Evolutionary conservation across 2,113 vertebrate species (phyloP).

Genomic region (Chauna torquata): DNA sequence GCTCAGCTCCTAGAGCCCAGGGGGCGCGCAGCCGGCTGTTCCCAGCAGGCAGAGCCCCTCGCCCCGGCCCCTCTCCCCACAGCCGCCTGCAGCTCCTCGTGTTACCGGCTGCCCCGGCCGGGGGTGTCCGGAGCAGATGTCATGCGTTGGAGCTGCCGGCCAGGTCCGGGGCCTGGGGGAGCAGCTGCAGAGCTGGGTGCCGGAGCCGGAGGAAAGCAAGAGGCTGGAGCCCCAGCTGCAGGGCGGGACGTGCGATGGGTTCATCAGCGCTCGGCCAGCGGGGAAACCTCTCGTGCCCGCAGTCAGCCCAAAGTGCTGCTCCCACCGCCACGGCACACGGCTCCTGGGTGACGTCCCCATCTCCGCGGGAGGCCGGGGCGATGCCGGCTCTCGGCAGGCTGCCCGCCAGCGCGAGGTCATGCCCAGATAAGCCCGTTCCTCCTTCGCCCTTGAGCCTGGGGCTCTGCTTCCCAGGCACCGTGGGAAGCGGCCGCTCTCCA

Average conservation of each 20-base stretch:
- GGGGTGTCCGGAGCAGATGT: background rate
- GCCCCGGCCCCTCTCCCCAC: background rate
- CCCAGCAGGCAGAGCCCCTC: background rate
- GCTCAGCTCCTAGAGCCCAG: background rate
- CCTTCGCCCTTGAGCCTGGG: background rate
- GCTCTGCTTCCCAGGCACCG: fast-evolving
- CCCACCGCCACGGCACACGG: background rate
- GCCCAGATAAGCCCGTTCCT: background rate
- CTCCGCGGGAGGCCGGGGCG: background rate
- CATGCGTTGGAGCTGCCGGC: background rate
- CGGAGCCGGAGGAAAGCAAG: background rate
- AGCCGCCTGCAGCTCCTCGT: background rate
- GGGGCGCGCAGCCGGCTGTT: background rate
- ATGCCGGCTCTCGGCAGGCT: background rate
- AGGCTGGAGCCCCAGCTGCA: background rate
- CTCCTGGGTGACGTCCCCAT: background rate
- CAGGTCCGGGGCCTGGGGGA: background rate
- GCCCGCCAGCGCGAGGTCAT: background rate
- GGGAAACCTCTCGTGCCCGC: background rate
- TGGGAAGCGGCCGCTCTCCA: background rate
- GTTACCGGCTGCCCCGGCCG: background rate
- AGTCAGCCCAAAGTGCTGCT: background rate
- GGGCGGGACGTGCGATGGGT: fast-evolving
- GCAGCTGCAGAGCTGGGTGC: background rate
- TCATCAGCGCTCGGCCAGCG: background rate